Base-by-base conservation (phyloP, 2,888 invertebrate genomes). In the Xanthia togata region DNA sequence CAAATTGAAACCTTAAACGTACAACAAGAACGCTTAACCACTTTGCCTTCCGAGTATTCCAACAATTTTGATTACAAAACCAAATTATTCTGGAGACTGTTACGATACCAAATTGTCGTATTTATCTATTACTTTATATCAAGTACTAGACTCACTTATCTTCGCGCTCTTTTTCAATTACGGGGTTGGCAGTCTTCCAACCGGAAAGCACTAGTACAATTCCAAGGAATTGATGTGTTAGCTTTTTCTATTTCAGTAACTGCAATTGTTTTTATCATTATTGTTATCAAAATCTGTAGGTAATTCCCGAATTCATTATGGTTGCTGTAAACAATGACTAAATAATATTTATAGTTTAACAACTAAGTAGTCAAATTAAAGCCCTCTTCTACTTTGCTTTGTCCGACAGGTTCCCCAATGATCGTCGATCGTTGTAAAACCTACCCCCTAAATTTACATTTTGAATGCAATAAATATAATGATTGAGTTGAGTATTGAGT, bases 161-260 rank as follows among this genome's bases (percentile, higher is more conserved):
- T 82, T 83, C 68, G 69, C 73, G 73, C 71, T 75, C 77, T 88
- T 84, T 87, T 87, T 88, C 87, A 87, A 87, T 87, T 87, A 87
- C 87, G 57, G 74, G 68, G 76, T 83, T 87, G 88, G 87, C 85
- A 70, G 65, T 50, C 20, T 72, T 83, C 88, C 87, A 87, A 85
- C 38, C 26, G n/a, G 69, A 70, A 70, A 72, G 73, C 55, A 76
- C 74, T 68, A 70, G 80, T 78, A 81, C 78, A 79, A 79, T 81
- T 81, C 73, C 64, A 64, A 71, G 73, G 73, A 87, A 78, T 86
- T 79, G 71, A 86, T 83, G 78, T 60, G 72, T 77, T 75, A 73
- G 83, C 53, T 69, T 84, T 81, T 78, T 76, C 65, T 77, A 64
- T 55, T 82, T 78, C 47, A 70, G 41, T 59, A 14, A 63, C 23